Evolutionary conservation across 1,140 invertebrate genomes (phyloP).

Genomic region (Prorops nasuta): DNA sequence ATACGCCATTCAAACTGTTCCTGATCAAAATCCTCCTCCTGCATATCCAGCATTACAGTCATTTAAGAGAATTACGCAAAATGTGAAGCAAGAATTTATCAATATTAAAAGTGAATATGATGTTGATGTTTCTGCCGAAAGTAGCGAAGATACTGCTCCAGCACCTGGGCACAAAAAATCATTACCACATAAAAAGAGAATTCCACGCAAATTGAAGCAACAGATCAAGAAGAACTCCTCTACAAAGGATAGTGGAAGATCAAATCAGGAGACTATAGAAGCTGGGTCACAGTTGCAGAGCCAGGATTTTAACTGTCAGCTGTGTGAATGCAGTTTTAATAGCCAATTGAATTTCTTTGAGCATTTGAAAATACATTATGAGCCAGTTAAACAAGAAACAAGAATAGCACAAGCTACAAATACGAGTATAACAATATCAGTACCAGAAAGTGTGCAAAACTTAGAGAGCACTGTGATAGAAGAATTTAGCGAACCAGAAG

Average conservation of each 20-base stretch:
- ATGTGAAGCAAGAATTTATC: constrained; percentile 48
- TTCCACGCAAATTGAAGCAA: constrained; percentile 58
- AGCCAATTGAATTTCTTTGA: constrained; percentile 78
- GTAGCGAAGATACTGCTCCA: constrained; percentile 42
- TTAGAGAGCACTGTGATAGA: constrained; percentile 50
- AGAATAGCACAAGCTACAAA: constrained; percentile 46
- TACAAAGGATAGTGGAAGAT: constrained; percentile 31
- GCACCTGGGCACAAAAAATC: constrained; percentile 50
- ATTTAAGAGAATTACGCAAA: constrained; percentile 41
- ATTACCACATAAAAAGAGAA: constrained; percentile 61
- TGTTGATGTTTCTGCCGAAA: constrained; percentile 45
- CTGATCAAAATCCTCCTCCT: constrained; percentile 35
- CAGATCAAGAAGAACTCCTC: constrained; percentile 38
- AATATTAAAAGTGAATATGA: constrained; percentile 51
- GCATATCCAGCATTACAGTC: constrained; percentile 40
- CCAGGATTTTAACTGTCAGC: constrained; percentile 63
- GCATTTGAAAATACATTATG: constrained; percentile 78
- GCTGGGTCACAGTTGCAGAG: neutral
- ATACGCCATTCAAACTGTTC: constrained; percentile 48
- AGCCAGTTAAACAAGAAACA: constrained; percentile 60
- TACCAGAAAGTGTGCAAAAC: constrained; percentile 33
- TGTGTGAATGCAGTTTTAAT: constrained; percentile 64
- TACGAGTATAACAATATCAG: constrained; percentile 40
- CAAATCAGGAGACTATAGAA: constrained; percentile 16
- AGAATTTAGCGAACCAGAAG: constrained; percentile 80